Conservation (phyloP, 23 tunicate genomes). For the Trididemnum nubilum region DNA sequence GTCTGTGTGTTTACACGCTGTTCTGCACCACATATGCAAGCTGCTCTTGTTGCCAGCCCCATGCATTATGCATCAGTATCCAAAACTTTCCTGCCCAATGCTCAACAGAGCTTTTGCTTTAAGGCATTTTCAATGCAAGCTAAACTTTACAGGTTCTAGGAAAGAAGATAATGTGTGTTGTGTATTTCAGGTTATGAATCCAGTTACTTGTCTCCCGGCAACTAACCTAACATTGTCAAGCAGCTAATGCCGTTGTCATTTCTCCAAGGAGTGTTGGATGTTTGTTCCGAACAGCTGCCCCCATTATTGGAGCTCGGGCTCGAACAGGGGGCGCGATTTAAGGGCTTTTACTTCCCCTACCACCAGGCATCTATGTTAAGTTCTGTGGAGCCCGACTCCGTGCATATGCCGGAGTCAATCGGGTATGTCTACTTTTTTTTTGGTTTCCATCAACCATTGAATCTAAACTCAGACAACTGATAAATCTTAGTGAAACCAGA, state of each 20-base stretch:
- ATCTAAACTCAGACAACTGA: too few species aligned
- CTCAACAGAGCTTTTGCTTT: too few species aligned
- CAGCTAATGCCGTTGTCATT: constrained; percentile 31
- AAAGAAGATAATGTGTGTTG: too few species aligned
- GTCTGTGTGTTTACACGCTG: too few species aligned
- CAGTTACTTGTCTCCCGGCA: constrained; percentile 56
- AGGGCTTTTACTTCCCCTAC: constrained; percentile 69
- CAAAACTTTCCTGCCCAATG: too few species aligned
- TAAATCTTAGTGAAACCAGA: too few species aligned
- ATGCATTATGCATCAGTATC: too few species aligned
- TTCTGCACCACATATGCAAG: too few species aligned
- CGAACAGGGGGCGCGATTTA: constrained; percentile 18
- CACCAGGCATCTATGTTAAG: constrained; percentile 79
- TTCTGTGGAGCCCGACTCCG: constrained; percentile 36
- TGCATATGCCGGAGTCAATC: constrained; percentile 75
- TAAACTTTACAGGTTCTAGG: too few species aligned
- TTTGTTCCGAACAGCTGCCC: constrained; percentile 80
- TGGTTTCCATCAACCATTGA: too few species aligned
- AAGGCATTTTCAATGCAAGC: too few species aligned
- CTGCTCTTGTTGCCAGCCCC: too few species aligned
- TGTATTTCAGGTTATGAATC: constrained; percentile 74
- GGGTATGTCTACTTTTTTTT: constrained; percentile 35
- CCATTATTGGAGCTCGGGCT: constrained; percentile 66
- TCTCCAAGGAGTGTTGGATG: constrained; percentile 68
- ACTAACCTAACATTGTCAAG: constrained; percentile 39